Evolutionary conservation across 2,888 invertebrate genomes (phyloP), one percentile per base, ranked within the genome.

Genomic region (Cantharis lateralis): DNA sequence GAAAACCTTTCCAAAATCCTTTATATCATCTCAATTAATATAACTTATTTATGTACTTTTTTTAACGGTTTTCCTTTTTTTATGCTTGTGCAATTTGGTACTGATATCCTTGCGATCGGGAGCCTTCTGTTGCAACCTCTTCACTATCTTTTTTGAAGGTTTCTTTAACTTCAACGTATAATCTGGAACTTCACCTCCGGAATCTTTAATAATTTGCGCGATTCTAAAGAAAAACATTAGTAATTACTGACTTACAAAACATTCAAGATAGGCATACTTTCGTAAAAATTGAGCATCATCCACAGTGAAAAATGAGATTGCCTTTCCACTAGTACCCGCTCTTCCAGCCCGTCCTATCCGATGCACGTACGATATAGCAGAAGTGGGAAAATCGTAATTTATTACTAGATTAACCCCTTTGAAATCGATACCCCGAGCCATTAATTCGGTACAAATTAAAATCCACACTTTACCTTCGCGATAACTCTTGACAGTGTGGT

Each of bases 331-430:
- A 78, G 95, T 92, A 0, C 98, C 98, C 1, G 98, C 99, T 80
- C 99, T 91, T 0, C 99, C 99, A 0, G 98, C 98, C 71, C 99
- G 91, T 20, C 97, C 96, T 87, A 91, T 87, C 78, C 97, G 91
- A 89, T 98, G 98, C 83, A 98, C 94, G 84, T 98, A 98, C 0
- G 96, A 93, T 83, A 97, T 95, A 75, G 94, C 93, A 1, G 95
- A 94, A 0, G 95, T 93, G 15, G 99, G 99, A 88, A 99, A 97
- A 90, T 99, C 99, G 87, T 98, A 99, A 90, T 99, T 99, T 81
- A 99, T 91, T 28, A 99, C 98, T 26, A 99, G 90, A 90, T 97
- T 98, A 68, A 99, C 97, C 2, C 78, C 79, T 24, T 78, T 78
- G 20, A 79, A 78, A 72, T 79, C 79, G 10, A 79, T 69, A n/a